Evolutionary conservation across 2,113 vertebrate species (phyloP).

Genomic region (Pleuronectes platessa): DNA sequence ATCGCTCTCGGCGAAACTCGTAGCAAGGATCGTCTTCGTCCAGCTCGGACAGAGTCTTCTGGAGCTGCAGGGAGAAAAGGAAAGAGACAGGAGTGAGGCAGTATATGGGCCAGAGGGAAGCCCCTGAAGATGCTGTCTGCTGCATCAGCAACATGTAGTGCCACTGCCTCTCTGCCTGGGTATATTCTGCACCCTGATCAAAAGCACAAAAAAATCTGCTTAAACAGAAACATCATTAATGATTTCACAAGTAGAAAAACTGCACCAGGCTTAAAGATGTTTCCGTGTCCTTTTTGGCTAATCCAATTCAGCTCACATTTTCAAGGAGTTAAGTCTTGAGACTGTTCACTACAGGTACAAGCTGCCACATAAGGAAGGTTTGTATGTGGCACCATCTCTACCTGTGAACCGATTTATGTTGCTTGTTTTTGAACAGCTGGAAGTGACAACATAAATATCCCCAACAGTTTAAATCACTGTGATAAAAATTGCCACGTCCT

Average conservation of each 20-base stretch:
- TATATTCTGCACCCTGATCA: neutral
- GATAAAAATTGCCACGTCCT: too few relatives aligned
- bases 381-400: neutral
- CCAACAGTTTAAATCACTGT: neutral
- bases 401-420: neutral
- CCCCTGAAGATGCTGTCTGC: neutral
- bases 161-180: neutral
- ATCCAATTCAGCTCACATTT: too few relatives aligned
- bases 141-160: neutral
- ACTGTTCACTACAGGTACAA: too few relatives aligned
- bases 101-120: neutral
- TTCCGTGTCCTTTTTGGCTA: too few relatives aligned
- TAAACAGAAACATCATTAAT: neutral
- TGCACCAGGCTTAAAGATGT: too few relatives aligned
- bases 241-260: neutral
- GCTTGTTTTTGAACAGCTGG: neutral
- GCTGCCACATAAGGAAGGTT: too few relatives aligned
- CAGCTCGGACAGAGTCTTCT: slow-evolving; percentile 95
- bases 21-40: slow-evolving; percentile 98
- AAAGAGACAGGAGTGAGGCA: neutral
- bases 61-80: slow-evolving; percentile 85
- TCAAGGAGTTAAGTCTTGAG: too few relatives aligned
- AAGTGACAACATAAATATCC: neutral
- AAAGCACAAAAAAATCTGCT: neutral
- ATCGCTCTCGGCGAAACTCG: slow-evolving; percentile 95